Evolutionary conservation across 2,888 invertebrate species (phyloP).

Genomic region (Conomelus anceps): DNA sequence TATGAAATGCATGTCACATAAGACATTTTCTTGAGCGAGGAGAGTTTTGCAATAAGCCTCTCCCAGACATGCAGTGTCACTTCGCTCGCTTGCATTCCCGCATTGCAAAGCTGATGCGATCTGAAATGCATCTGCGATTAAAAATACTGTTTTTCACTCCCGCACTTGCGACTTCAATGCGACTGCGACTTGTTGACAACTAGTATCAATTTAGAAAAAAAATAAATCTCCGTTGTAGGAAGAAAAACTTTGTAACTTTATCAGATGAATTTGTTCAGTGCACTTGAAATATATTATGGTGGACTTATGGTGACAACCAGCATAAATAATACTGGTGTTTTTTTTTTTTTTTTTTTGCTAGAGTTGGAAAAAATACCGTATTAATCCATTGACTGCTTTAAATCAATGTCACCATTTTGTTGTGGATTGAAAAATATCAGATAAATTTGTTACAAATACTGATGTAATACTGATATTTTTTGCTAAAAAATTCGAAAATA

Average conservation of each 20-base stretch:
- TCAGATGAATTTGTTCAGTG: background rate
- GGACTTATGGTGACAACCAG: background rate
- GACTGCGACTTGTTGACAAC: too few relatives aligned
- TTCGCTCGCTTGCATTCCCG: background rate
- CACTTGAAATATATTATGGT: background rate
- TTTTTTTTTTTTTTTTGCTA: background rate
- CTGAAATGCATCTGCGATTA: background rate
- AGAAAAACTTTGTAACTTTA: background rate
- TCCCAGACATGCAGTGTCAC: background rate
- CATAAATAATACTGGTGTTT: background rate
- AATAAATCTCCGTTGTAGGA: background rate
- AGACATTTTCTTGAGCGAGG: background rate
- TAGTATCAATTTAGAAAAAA: background rate
- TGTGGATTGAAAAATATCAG: too few relatives aligned
- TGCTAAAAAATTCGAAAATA: too few relatives aligned
- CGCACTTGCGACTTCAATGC: background rate
- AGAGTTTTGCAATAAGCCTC: background rate
- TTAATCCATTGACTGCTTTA: background rate
- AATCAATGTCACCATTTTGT: too few relatives aligned
- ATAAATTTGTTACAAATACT: too few relatives aligned
- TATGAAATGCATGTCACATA: background rate
- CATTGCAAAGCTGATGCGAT: background rate
- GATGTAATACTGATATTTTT: too few relatives aligned
- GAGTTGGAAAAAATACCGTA: background rate
- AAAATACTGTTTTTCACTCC: background rate